phyloP scores from a whole-genome alignment of 2,888 invertebrate species.

The Lochmaea crataegi region DNA sequence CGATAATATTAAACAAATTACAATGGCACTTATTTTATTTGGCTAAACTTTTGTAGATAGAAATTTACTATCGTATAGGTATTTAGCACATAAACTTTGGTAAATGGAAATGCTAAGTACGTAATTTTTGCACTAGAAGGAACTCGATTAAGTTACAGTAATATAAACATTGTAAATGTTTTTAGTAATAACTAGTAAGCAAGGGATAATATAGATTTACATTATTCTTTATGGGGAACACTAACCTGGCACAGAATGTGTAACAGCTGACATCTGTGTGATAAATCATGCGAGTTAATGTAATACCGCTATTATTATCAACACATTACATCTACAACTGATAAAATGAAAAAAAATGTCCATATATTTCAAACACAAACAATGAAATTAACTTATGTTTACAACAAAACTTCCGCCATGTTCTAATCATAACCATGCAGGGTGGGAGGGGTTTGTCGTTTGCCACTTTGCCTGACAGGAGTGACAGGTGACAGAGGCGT shows the following conservation, averaged over 20 bases:
- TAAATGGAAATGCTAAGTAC: neutral
- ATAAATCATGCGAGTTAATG: conserved; percentile 63
- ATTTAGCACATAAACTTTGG: neutral
- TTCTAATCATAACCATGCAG: conserved; percentile 60
- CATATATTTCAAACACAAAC: conserved; percentile 44
- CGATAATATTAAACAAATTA: neutral
- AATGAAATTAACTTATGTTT: conserved; percentile 60
- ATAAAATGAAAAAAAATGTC: conserved; percentile 43
- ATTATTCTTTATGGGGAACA: conserved; percentile 33
- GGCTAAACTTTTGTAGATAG: neutral
- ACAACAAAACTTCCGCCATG: conserved; percentile 66
- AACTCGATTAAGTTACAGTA: neutral
- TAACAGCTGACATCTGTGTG: conserved; percentile 68
- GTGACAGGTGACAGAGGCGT: conserved; percentile 23
- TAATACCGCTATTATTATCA: conserved; percentile 47
- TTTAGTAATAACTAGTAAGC: conserved; percentile 6
- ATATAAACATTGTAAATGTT: neutral
- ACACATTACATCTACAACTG: conserved; percentile 51
- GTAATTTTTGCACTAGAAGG: neutral
- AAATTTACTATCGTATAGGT: neutral
- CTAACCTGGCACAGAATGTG: conserved; percentile 69
- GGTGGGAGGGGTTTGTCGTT: conserved; percentile 55
- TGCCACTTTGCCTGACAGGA: conserved; percentile 20
- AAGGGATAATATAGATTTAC: neutral
- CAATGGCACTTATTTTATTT: neutral